Evolutionary conservation across 2,113 vertebrate species (phyloP), one percentile per base, ranked within the genome.

Genomic region (Ranitomeya imitator): DNA sequence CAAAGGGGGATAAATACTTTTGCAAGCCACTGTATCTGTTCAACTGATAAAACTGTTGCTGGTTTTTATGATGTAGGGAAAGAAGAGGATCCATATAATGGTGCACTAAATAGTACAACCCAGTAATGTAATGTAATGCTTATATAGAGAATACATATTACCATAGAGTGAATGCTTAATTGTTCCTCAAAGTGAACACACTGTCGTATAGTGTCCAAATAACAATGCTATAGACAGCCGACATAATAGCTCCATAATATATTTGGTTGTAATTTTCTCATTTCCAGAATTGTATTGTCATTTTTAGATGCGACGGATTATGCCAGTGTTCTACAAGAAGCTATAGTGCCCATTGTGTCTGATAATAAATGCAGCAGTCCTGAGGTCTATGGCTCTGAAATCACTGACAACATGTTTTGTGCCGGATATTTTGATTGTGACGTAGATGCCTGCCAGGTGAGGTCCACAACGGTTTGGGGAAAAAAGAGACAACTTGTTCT

Each of bases 381-480:
- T 0, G 95, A 97, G 7, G 93, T 98, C 57, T 98, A 98, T 0
- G 97, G 97, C 7, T 92, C 89, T 1, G 96, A 99, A 55, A 88
- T 99, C 82, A 97, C 93, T 3, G 85, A 93, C 55, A 96, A 96
- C 91, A 99, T 99, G 98, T 91, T 99, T 37, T 99, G 98, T 11
- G 98, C 98, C 0, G 97, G 97, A 63, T 95, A 96, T 88, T 91
- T 96, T 0, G 93, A 96, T 52, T 93, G 93, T 90, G 96, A 93
- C 79, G 92, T 92, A 0, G 98, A 99, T 0, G 97, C 98, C 51
- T 99, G 98, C 89, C 97, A 99, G 97, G 98, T 99, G 92, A 92
- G 90, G 19, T 21, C 9, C 6, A 74, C 16, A 74, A 2, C 4
- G 18, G 45, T 31, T 13, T 12, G 31, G n/a, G n/a, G n/a, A n/a